Base-by-base conservation (phyloP, 2,797 vertebrate species). In the Macrochelys suwanniensis region DNA sequence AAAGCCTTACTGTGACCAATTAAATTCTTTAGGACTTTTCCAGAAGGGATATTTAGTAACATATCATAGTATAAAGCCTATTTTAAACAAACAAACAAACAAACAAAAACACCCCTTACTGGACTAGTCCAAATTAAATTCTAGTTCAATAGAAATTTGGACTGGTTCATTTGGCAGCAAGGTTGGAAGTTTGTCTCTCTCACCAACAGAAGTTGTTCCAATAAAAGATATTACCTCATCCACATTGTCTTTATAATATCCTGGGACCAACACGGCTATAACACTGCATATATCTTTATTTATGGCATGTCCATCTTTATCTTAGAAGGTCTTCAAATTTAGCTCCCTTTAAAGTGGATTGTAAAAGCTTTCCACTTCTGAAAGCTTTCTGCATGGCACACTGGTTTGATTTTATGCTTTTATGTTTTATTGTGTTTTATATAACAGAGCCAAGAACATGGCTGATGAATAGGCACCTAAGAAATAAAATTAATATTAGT, bases 281-380 rank as follows among this genome's bases (percentile, higher is more conserved):
- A 71, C 65, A 71, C n/a, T 42, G 21, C 68, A 71, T 71, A 71
- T 71, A 23, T 42, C 37, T 42, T 42, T 71, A 37, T 71, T 71
- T 51, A 25, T 11, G 79, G 2, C 4, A 47, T 33, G 4, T 37
- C 5, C 7, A 50, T 3, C 2, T 37, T 82, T 25, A 89, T 28
- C 87, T 85, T n/a, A 88, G 50, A 93, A 84, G 71, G 84, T 83
- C 2, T 77, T 3, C 57, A 21, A 17, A 78, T 79, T 84, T 65
- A 47, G 1, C 1, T 28, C 4, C 3, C 6, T 85, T 93, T 78
- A 57, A 89, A 17, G 89, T 31, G 0, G 50, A 8, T 56, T 82
- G 85, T 50, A 4, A 1, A 16, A 45, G 28, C 42, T 28, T 61
- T 83, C 10, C 1, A 80, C 19, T 85, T 89, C 25, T 61, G 85